These are phyloP conservation scores for Neodiprion virginianus DNA, from an alignment of 1,140 invertebrate genomes.

Conservation along the genomic window DNA sequence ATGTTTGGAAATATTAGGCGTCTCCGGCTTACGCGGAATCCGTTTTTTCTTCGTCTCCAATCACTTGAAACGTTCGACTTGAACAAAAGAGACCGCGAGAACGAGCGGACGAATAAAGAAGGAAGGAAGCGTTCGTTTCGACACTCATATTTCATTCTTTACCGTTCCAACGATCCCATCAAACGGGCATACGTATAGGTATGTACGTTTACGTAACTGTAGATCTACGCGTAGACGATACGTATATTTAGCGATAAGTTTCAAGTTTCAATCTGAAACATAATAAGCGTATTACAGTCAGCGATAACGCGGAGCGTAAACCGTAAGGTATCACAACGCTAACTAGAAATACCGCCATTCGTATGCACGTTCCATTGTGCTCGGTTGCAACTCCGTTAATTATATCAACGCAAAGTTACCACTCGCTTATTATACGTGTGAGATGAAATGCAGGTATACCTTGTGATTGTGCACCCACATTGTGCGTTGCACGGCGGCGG, in stretches of 20 bases:
- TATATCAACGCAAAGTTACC: constrained; percentile 34
- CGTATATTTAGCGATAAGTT: too few species aligned
- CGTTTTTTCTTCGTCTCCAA: constrained; percentile 3
- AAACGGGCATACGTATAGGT: too few species aligned
- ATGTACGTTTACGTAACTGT: too few species aligned
- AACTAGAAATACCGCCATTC: background rate
- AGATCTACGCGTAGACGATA: too few species aligned
- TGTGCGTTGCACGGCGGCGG: background rate
- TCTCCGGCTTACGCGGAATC: background rate
- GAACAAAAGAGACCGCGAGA: background rate
- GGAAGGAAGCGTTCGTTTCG: too few species aligned
- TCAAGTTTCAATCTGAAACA: too few species aligned
- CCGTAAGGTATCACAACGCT: constrained; percentile 7
- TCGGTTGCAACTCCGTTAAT: constrained; percentile 33
- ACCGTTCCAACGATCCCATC: background rate
- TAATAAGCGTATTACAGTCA: too few species aligned
- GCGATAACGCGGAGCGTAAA: background rate
- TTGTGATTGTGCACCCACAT: too few species aligned
- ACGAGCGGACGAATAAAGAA: background rate
- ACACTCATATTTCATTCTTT: background rate
- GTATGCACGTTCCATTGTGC: constrained; percentile 11
- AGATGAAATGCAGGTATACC: background rate
- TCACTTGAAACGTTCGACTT: background rate
- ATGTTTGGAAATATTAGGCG: background rate
- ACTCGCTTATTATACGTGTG: constrained; percentile 20